Conservation (phyloP, 2,797 vertebrate genomes). For the Amphiprion clarkii region DNA sequence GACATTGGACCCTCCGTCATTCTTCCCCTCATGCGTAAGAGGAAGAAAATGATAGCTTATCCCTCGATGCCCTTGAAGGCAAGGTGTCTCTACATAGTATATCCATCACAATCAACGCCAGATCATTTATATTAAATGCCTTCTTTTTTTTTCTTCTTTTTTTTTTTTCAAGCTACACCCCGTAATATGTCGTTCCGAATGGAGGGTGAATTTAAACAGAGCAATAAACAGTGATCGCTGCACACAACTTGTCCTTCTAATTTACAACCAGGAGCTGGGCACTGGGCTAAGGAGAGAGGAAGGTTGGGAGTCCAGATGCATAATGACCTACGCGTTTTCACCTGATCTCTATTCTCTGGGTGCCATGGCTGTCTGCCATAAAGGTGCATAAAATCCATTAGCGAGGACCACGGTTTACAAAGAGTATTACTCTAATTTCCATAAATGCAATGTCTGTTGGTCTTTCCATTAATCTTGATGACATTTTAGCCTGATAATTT, state of each 20-base stretch:
- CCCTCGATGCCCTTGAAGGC: constrained; percentile 86
- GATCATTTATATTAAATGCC: constrained; percentile 87
- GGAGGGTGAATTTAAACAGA: constrained; percentile 76
- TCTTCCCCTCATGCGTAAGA: constrained; percentile 78
- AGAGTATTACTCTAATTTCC: constrained; percentile 84
- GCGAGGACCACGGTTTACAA: constrained; percentile 75
- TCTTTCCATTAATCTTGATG: constrained; percentile 85
- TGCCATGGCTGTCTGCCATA: constrained; percentile 70
- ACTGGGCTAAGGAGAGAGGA: constrained; percentile 74
- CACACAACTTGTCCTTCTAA: constrained; percentile 78
- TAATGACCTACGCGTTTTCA: constrained; percentile 76
- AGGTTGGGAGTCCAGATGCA: constrained; percentile 78
- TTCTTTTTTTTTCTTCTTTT: constrained; percentile 45
- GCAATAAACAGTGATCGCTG: constrained; percentile 74
- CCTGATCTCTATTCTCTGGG: constrained; percentile 78
- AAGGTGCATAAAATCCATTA: constrained; percentile 85
- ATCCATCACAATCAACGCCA: constrained; percentile 88
- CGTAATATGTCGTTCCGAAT: constrained; percentile 66
- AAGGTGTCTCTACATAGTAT: constrained; percentile 85
- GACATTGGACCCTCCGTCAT: constrained; percentile 82
- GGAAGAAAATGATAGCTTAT: constrained; percentile 86
- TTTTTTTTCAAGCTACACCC: constrained; percentile 72
- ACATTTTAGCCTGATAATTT: constrained; percentile 82
- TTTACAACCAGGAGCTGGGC: constrained; percentile 76
- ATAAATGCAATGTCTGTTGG: constrained; percentile 83